Evolutionary conservation across 37 sponge, comb jelly and placozoan genomes (phyloP).

Genomic region (Bolinopsis microptera): DNA sequence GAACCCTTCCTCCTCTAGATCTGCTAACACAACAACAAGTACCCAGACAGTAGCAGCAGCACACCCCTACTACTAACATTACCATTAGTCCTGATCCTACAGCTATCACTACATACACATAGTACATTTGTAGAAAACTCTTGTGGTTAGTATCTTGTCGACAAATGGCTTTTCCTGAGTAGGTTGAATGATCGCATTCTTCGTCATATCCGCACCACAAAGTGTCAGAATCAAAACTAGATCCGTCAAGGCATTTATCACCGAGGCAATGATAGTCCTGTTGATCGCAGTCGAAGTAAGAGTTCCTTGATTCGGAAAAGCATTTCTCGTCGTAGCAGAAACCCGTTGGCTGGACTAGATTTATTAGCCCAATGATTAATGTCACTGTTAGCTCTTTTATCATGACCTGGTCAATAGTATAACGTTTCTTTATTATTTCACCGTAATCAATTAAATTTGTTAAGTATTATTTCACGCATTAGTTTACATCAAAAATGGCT

Average conservation of each 20-base stretch:
- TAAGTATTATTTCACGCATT: no score
- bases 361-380: not conserved
- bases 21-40: not conserved
- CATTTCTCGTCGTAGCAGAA: not conserved
- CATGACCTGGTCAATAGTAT: no score
- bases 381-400: not conserved
- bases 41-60: not conserved
- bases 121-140: not conserved
- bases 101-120: not conserved
- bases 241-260: not conserved
- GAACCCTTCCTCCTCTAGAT: not conserved
- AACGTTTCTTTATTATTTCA: no score
- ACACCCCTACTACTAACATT: not conserved
- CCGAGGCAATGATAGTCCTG: not conserved
- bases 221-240: not conserved
- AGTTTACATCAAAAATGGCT: no score
- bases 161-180: not conserved
- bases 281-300: not conserved
- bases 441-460: no score
- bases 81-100: not conserved
- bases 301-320: not conserved
- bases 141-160: no score
- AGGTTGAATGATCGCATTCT: not conserved
- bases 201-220: not conserved
- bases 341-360: not conserved